Conservation (phyloP, 2,888 invertebrate species). For the Formica aserva region DNA sequence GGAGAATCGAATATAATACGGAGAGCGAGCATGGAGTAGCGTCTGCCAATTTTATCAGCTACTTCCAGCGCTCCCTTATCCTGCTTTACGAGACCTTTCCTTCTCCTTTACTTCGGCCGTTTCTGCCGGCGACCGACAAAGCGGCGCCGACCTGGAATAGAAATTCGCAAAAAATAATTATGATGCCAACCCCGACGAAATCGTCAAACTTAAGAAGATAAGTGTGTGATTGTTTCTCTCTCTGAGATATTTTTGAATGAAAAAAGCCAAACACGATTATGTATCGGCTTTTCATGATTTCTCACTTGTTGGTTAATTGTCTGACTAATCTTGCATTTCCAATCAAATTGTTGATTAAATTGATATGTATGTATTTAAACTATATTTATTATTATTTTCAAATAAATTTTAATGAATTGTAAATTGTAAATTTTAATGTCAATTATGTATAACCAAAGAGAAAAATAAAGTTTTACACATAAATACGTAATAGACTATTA, state of each 20-base stretch:
- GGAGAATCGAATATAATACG: conserved; percentile 28
- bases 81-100: conserved; percentile 16
- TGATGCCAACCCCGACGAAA: not conserved
- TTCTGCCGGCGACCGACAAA: conserved; percentile 9
- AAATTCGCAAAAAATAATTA: conserved; percentile 21
- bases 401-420: not conserved
- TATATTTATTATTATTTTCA: not conserved
- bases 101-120: not conserved
- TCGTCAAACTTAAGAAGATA: not conserved
- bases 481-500: not conserved
- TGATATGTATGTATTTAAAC: not conserved
- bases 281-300: not conserved
- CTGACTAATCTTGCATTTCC: not conserved
- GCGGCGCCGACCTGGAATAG: not conserved
- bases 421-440: not conserved
- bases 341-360: not conserved
- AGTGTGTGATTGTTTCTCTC: not conserved
- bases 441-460: not conserved
- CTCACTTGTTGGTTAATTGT: conserved; percentile 38
- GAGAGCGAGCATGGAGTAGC: not conserved
- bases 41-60: conserved; percentile 43
- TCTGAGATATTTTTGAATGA: conserved; percentile 2
- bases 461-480: not conserved
- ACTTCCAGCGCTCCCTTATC: not conserved
- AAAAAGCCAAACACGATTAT: not conserved